Conservation (phyloP, 2,113 vertebrate genomes). For the Capricornis sumatraensis region DNA sequence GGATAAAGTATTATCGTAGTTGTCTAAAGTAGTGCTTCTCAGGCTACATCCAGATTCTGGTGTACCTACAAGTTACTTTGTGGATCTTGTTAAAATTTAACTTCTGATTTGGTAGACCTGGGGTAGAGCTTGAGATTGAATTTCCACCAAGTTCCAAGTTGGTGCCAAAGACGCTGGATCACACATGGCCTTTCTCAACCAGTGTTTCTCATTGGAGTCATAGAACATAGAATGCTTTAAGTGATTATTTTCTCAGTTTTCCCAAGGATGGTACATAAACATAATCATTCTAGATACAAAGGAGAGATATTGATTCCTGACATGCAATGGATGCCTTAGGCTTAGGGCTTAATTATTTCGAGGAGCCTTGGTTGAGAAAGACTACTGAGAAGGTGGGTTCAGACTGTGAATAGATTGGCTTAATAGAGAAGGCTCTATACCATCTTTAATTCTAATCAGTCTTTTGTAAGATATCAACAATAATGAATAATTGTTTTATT, state of each 20-base stretch:
- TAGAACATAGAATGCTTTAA: background rate
- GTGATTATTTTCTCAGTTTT: background rate
- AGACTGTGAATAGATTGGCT: background rate
- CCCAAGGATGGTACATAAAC: background rate
- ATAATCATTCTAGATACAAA: background rate
- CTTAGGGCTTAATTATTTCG: background rate
- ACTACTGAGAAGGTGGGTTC: background rate
- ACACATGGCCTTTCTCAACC: background rate
- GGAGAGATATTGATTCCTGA: background rate
- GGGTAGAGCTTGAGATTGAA: background rate
- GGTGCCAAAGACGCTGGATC: background rate
- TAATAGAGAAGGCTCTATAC: slow-evolving; percentile 8
- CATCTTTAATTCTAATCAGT: slow-evolving; percentile 1
- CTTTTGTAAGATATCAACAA: slow-evolving; percentile 5
- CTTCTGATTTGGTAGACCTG: background rate
- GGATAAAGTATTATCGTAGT: background rate
- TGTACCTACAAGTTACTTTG: background rate
- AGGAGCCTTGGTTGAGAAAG: background rate
- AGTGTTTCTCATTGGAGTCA: background rate
- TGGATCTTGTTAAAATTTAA: background rate
- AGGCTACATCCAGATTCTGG: background rate
- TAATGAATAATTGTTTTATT: background rate
- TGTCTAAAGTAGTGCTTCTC: background rate
- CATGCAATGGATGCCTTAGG: background rate
- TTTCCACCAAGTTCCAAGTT: background rate